These are phyloP conservation scores for Chrysemys picta DNA, from an alignment of 2,113 vertebrate genomes.

Conservation along the genomic window DNA sequence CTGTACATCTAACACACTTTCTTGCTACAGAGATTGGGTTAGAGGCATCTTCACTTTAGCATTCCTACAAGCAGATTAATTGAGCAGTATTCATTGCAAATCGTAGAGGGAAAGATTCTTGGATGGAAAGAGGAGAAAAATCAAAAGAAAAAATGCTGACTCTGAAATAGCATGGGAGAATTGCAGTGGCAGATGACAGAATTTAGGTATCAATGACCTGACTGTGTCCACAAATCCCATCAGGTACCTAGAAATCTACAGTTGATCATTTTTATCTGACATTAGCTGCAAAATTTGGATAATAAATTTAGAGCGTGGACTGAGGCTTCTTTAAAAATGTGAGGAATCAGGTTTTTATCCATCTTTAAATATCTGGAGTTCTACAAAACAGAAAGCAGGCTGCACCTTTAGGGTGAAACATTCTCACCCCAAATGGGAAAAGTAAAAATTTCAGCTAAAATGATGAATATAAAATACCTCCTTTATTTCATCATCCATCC, in stretches of 20 bases:
- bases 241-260: constrained; percentile 8
- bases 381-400: neutral
- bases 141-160: constrained; percentile 37
- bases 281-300: constrained; percentile 5
- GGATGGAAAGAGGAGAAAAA: neutral
- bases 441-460: neutral
- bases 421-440: neutral
- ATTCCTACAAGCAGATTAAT: neutral
- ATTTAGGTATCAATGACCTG: neutral
- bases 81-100: neutral
- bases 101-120: constrained; percentile 5
- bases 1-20: neutral
- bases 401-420: neutral
- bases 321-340: neutral
- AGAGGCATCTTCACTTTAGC: neutral
- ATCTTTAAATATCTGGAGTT: neutral
- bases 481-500: neutral
- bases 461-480: neutral
- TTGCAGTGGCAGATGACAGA: neutral
- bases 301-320: neutral
- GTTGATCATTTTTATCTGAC: neutral
- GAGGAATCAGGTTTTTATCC: constrained; percentile 10
- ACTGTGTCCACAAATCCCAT: neutral
- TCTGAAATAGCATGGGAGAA: constrained; percentile 29
- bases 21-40: neutral